Percentiles rank a stretch among this genome's conserved stretches.
Evolutionary conservation across 2,113 vertebrate genomes (phyloP).

Genomic region (Pandion haliaetus): DNA sequence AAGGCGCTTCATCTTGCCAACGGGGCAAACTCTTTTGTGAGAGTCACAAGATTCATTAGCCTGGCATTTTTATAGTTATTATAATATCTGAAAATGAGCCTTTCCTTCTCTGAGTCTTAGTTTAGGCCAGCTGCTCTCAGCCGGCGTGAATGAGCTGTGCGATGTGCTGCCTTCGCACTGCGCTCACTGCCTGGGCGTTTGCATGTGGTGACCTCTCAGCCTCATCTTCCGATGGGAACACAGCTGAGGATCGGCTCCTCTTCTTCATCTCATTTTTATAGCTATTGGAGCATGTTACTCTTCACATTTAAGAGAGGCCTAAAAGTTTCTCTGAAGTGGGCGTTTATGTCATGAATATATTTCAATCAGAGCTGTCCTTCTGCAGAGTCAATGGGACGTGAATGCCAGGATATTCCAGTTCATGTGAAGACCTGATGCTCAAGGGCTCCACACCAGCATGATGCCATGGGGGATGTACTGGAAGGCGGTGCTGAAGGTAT

Average conservation of each 20-base stretch:
- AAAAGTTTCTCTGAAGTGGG: not conserved
- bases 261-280: not conserved
- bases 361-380: not conserved
- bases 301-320: not conserved
- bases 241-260: not conserved
- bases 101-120: not conserved
- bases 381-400: not conserved
- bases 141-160: rapidly evolving
- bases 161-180: not conserved
- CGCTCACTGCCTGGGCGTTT: rapidly evolving
- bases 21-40: rapidly evolving
- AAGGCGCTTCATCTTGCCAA: not conserved
- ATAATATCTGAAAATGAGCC: not conserved
- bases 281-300: not conserved
- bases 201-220: not conserved
- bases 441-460: not conserved
- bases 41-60: not conserved
- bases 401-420: not conserved
- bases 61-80: not conserved
- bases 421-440: not conserved
- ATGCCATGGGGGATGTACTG: no score
- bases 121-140: not conserved
- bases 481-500: not conserved
- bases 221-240: not conserved
- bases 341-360: not conserved